Evolutionary conservation across 2,888 invertebrate species (phyloP).

Genomic region (Torymus texanus): DNA sequence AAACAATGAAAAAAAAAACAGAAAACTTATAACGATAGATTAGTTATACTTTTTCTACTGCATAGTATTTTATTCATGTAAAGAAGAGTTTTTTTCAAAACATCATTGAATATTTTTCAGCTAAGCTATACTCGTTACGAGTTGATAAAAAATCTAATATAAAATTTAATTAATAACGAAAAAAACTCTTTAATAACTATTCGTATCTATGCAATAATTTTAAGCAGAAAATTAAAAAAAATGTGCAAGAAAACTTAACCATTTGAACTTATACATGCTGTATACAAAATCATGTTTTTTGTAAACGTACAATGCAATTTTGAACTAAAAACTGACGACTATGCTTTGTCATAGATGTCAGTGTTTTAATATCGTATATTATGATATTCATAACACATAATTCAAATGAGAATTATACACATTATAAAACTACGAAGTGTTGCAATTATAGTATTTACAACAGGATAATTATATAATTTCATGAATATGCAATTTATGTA

Average conservation of each 20-base stretch:
- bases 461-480: conserved; percentile 35
- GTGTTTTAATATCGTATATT: conserved; percentile 28
- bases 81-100: not conserved
- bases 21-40: not conserved
- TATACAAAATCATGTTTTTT: conserved; percentile 32
- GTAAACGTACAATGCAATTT: conserved; percentile 6
- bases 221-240: conserved; percentile 17
- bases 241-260: conserved; percentile 15
- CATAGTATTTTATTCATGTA: not conserved
- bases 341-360: conserved; percentile 23
- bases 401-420: conserved; percentile 22
- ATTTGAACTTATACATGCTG: conserved; percentile 22
- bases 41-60: not conserved
- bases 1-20: not conserved
- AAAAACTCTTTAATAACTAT: conserved; percentile 19
- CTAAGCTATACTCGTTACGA: not conserved
- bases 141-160: not conserved
- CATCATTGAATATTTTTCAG: conserved; percentile 16
- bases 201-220: not conserved
- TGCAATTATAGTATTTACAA: conserved; percentile 46
- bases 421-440: conserved; percentile 34
- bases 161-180: conserved; percentile 11
- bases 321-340: conserved; percentile 25
- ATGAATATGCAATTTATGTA: conserved; percentile 21
- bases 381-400: conserved; percentile 27